Percentiles rank a stretch among this genome's conserved stretches.
Conservation (phyloP, 1,140 invertebrate species). For the Euura lappo region DNA sequence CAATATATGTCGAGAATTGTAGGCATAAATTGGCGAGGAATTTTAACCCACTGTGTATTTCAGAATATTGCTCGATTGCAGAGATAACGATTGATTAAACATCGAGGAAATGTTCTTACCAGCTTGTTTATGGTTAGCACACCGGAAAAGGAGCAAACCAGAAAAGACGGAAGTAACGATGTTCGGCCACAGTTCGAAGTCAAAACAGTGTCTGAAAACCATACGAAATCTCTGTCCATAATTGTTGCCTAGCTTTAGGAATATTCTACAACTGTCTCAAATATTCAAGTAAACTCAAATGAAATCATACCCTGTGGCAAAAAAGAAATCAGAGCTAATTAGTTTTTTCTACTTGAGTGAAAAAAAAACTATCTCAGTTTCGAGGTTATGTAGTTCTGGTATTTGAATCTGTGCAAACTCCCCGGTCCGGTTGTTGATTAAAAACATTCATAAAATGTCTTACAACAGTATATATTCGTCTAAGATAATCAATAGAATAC, state of each 20-base stretch:
- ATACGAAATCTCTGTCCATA: too few relatives aligned
- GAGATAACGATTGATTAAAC: conserved; percentile 27
- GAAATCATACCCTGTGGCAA: too few relatives aligned
- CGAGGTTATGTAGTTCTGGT: too few relatives aligned
- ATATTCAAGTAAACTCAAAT: too few relatives aligned
- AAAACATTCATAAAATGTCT: background rate
- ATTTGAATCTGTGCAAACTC: too few relatives aligned
- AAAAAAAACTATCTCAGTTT: too few relatives aligned
- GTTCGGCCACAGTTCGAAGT: background rate
- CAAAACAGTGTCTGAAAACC: background rate
- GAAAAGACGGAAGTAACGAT: conserved; percentile 5
- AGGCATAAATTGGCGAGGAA: background rate
- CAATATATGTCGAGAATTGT: background rate
- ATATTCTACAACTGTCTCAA: too few relatives aligned
- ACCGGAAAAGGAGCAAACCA: conserved; percentile 37
- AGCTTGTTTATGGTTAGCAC: conserved; percentile 26
- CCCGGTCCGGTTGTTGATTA: too few relatives aligned
- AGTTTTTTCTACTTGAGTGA: too few relatives aligned
- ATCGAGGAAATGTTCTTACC: conserved; percentile 33
- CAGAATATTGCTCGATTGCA: conserved; percentile 5
- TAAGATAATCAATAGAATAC: conserved; percentile 11
- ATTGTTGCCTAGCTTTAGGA: too few relatives aligned
- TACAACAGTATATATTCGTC: background rate
- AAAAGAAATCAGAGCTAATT: too few relatives aligned
- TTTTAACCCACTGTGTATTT: background rate